Base-by-base conservation (phyloP, 2,113 vertebrate genomes). In the Polypterus bichir region DNA sequence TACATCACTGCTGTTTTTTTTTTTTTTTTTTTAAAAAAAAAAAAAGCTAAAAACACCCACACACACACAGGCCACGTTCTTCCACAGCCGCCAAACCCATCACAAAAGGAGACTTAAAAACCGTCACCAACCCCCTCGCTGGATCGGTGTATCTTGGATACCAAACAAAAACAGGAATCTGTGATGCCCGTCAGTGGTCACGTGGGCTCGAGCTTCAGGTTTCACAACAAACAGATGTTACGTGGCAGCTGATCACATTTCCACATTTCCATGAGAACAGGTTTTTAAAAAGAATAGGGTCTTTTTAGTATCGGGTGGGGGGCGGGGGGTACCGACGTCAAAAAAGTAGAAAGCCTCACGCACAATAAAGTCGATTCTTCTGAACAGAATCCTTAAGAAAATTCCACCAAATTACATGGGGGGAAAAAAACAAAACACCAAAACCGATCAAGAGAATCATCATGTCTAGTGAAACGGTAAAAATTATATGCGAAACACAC, bases 211-310 rank as follows among this genome's bases (percentile, higher is more conserved):
- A 10, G 69, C 66, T 80, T 94, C 89, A 3, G 73, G 82, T 96
- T 94, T 95, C 94, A 97, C 92, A 98, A 98, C 93, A 97, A 91
- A 92, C 91, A 92, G 86, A 85, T 82, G 83, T 76, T 82, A 81
- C 79, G 66, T 69, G 76, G 88, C 81, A 69, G 74, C 76, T 70
- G 69, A 73, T 73, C 71, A 64, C 70, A 71, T 11, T 27, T 27
- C 27, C 27, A 27, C 27, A 27, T 27, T 65, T 64, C 64, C 68
- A 69, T 44, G 47, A 65, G 27, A 56, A 60, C 59, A 54, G 54
- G 45, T 54, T 47, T 59, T 8, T n/a, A 55, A 55, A 11, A 8
- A 55, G 46, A 60, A 64, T 44, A 6, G 27, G 27, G 27, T 27
- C 27, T 27, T 27, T 27, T 27, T 27, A 27, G 27, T 27, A 27